Evolutionary conservation across 1,140 invertebrate genomes (phyloP).

Genomic region (Drosophila melanogaster): Release_6_plus_ISO1_MT NC_004354.4:9669001-9669500

Average conservation of each 20-base stretch:
- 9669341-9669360: slow-evolving; percentile 20
- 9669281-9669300: slow-evolving; percentile 15
- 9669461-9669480: slow-evolving; percentile 3
- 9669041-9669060: not conserved
- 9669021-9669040: not conserved
- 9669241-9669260: slow-evolving; percentile 3
- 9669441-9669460: slow-evolving; percentile 18
- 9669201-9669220: not conserved
- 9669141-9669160: slow-evolving; percentile 16
- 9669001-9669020: not conserved
- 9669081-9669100: slow-evolving; percentile 1
- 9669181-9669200: not conserved
- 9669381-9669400: not conserved
- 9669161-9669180: not conserved
- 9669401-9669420: slow-evolving; percentile 1
- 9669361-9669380: slow-evolving; percentile 41
- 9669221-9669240: not conserved
- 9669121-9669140: slow-evolving; percentile 12
- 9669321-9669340: slow-evolving; percentile 11
- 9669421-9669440: slow-evolving; percentile 39
- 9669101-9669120: slow-evolving; percentile 9
- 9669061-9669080: slow-evolving; percentile 5
- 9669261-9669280: slow-evolving; percentile 17
- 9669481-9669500: not conserved
- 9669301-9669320: slow-evolving; percentile 18